phyloP scores from a whole-genome alignment of 2,888 invertebrate genomes.

The Dasypogon diadema region DNA sequence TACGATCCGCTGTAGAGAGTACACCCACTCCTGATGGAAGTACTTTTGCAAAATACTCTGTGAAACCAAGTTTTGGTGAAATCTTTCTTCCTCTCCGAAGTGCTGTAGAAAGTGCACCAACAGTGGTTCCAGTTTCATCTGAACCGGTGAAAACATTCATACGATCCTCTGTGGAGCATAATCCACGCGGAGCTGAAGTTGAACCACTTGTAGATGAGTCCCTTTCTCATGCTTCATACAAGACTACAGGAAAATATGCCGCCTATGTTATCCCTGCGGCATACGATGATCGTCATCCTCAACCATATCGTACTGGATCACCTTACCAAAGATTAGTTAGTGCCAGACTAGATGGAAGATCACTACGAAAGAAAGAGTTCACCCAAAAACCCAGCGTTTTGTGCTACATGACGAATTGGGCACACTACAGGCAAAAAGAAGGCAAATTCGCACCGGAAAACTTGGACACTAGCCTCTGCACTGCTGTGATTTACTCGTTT shows the following conservation, averaged over 20 bases:
- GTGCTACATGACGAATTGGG: slow-evolving; percentile 92
- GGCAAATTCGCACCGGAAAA: slow-evolving; percentile 90
- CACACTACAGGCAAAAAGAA: slow-evolving; percentile 84
- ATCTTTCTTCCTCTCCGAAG: slow-evolving; percentile 75
- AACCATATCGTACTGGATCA: slow-evolving; percentile 66
- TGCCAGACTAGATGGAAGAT: neutral
- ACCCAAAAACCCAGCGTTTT: slow-evolving; percentile 72
- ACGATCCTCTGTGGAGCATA: slow-evolving; percentile 65
- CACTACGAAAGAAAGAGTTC: slow-evolving; percentile 55
- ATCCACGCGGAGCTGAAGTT: slow-evolving; percentile 23
- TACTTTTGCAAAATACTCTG: slow-evolving; percentile 57
- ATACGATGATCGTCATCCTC: slow-evolving; percentile 60
- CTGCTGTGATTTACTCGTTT: slow-evolving; percentile 91
- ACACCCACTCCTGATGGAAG: slow-evolving; percentile 58
- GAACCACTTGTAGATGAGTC: slow-evolving; percentile 9
- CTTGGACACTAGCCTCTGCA: slow-evolving; percentile 84
- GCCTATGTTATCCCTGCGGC: slow-evolving; percentile 62
- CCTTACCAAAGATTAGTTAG: slow-evolving; percentile 66
- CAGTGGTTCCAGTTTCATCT: slow-evolving; percentile 58
- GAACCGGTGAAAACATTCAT: slow-evolving; percentile 61
- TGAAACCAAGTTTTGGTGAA: slow-evolving; percentile 64
- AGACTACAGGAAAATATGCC: slow-evolving; percentile 60
- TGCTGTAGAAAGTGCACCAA: slow-evolving; percentile 81
- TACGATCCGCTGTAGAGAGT: slow-evolving; percentile 67
- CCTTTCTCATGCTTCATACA: too few relatives aligned